Evolutionary conservation across 1,140 invertebrate species (phyloP).

Genomic region (Drosophila rufa): DNA sequence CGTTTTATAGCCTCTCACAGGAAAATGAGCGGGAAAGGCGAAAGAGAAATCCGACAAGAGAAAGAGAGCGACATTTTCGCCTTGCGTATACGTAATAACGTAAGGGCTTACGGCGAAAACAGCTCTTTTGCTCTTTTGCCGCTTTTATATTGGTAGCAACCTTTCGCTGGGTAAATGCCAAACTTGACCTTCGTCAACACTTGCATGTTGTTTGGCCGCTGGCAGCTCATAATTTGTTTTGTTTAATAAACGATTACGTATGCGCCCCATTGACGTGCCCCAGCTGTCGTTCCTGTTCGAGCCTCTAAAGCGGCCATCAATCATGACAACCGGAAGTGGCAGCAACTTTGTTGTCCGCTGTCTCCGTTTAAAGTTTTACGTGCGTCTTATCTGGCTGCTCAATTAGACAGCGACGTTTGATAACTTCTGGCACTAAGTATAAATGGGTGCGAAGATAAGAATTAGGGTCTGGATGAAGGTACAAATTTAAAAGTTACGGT

Average conservation of each 20-base stretch:
- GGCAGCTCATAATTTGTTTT: constrained; percentile 39
- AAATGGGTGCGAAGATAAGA: constrained; percentile 9
- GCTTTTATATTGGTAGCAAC: constrained; percentile 13
- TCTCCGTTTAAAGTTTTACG: constrained; percentile 40
- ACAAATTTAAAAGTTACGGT: too few species aligned
- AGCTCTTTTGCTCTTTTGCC: constrained; percentile 43
- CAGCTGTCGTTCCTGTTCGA: constrained; percentile 14
- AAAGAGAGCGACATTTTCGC: not conserved
- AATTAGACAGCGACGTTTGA: constrained; percentile 35
- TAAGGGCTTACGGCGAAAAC: constrained; percentile 40
- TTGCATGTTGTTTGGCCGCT: constrained; percentile 47
- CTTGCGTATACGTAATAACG: constrained; percentile 34
- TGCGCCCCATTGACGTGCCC: constrained; percentile 31
- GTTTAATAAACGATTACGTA: constrained; percentile 47
- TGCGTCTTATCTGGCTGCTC: constrained; percentile 22
- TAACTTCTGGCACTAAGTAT: not conserved
- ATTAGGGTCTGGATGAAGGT: not conserved
- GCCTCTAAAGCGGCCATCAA: constrained; percentile 55
- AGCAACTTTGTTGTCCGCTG: constrained; percentile 37
- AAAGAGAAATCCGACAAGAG: not conserved
- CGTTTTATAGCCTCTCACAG: constrained; percentile 51
- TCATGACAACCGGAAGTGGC: constrained; percentile 49
- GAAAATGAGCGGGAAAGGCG: constrained; percentile 7
- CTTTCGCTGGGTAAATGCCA: constrained; percentile 44
- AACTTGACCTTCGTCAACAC: constrained; percentile 80